Evolutionary conservation across 1,140 invertebrate species (phyloP).

Genomic region (Cotesia glomerata): DNA sequence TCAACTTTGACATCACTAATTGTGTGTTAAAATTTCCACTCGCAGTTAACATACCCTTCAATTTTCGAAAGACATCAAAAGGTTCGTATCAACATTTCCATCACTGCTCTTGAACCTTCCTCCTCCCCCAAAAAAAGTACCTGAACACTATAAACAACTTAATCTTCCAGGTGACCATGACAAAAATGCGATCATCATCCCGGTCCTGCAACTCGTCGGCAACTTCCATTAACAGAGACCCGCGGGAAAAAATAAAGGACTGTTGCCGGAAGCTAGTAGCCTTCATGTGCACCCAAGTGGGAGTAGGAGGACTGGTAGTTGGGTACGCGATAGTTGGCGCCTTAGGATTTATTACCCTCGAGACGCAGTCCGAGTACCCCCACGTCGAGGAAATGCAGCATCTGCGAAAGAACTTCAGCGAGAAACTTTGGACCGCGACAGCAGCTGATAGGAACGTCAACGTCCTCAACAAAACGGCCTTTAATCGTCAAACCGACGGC

Average conservation of each 20-base stretch:
- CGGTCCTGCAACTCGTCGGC: conserved; percentile 74
- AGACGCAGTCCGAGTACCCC: conserved; percentile 70
- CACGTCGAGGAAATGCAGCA: conserved; percentile 63
- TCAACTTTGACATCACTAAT: too few species aligned
- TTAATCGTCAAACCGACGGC: conserved; percentile 70
- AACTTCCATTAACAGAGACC: conserved; percentile 69
- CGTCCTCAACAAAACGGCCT: conserved; percentile 77
- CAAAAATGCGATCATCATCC: conserved; percentile 61
- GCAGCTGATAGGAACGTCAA: conserved; percentile 67
- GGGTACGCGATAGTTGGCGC: conserved; percentile 95
- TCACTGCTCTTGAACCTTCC: too few species aligned
- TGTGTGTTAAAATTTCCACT: too few species aligned
- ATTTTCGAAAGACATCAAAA: too few species aligned
- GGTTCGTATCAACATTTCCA: too few species aligned
- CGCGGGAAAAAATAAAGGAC: conserved; percentile 76
- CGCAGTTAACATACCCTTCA: too few species aligned
- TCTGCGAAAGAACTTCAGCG: conserved; percentile 65
- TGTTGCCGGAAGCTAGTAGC: conserved; percentile 84
- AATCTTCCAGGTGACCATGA: conserved; percentile 34
- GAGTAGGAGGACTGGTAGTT: conserved; percentile 92
- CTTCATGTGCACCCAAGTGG: conserved; percentile 94
- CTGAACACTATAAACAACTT: too few species aligned
- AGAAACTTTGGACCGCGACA: conserved; percentile 77
- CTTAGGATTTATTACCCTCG: conserved; percentile 87
- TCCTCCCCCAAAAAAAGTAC: too few species aligned